These are phyloP conservation scores for Drosophila affinis DNA, from an alignment of 2,888 invertebrate genomes.

Conservation along the genomic window DNA sequence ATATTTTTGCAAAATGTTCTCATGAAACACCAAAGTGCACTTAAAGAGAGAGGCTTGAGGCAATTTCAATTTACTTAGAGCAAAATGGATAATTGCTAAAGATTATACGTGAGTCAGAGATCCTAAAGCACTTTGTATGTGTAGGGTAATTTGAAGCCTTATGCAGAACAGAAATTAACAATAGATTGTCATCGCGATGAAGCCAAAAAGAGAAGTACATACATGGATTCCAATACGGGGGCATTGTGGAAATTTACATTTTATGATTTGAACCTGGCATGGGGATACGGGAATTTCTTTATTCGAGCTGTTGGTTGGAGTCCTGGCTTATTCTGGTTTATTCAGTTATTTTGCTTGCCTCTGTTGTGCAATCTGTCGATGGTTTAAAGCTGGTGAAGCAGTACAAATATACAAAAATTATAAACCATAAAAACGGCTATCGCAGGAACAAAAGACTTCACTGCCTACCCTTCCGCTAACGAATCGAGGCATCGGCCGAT, in stretches of 20 bases:
- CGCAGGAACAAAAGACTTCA: conserved; percentile 15
- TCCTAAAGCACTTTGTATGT: background rate
- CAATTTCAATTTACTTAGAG: conserved; percentile 31
- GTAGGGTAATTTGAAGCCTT: background rate
- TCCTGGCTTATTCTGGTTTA: too few relatives aligned
- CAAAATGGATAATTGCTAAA: conserved; percentile 1
- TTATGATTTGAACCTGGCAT: background rate
- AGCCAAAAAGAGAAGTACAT: too few relatives aligned
- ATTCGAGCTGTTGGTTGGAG: too few relatives aligned
- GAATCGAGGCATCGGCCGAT: conserved; percentile 6
- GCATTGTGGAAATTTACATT: background rate
- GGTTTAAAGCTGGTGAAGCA: background rate
- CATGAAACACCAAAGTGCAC: conserved; percentile 46
- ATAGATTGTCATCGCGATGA: too few relatives aligned
- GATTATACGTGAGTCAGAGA: background rate
- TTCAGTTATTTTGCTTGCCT: too few relatives aligned
- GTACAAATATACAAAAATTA: conserved; percentile 30
- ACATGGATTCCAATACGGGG: too few relatives aligned
- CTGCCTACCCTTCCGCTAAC: conserved; percentile 24
- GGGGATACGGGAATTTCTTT: too few relatives aligned
- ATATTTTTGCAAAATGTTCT: conserved; percentile 14
- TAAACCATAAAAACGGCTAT: conserved; percentile 41
- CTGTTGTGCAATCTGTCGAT: background rate
- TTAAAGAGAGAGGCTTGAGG: conserved; percentile 32
- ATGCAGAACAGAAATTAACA: background rate